Conservation (phyloP, 2,888 invertebrate genomes). For the Maniola hyperantus region DNA sequence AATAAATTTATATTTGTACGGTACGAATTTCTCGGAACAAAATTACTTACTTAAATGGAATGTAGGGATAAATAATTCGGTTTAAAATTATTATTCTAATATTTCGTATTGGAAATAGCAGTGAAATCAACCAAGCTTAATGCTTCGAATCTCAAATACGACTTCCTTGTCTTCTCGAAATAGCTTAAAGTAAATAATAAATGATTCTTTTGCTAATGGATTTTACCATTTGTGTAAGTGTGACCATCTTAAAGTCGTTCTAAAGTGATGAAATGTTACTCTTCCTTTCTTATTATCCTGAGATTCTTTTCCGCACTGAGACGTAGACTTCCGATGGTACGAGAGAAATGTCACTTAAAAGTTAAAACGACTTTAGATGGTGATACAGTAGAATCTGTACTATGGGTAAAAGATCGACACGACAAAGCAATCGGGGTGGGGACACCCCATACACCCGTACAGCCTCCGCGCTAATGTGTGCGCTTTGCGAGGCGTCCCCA, state of each 20-base stretch:
- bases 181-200: not conserved
- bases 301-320: too few species aligned
- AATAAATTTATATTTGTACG: not conserved
- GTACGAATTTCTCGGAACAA: not conserved
- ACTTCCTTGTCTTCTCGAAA: constrained; percentile 6
- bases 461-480: too few species aligned
- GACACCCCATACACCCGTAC: too few species aligned
- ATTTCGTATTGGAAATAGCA: not conserved
- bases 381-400: too few species aligned
- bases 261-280: not conserved
- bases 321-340: too few species aligned
- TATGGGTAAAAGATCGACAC: too few species aligned
- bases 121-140: constrained; percentile 1
- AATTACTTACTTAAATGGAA: not conserved
- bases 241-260: not conserved
- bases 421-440: too few species aligned
- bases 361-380: too few species aligned
- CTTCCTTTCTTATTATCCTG: too few species aligned
- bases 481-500: too few species aligned
- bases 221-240: not conserved
- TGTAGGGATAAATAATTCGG: too few species aligned
- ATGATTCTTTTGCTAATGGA: constrained; percentile 3
- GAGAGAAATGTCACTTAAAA: too few species aligned
- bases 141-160: not conserved
- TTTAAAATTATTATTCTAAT: not conserved